Conservation (phyloP, 2,888 invertebrate species). For the Drosophila pegasa region DNA sequence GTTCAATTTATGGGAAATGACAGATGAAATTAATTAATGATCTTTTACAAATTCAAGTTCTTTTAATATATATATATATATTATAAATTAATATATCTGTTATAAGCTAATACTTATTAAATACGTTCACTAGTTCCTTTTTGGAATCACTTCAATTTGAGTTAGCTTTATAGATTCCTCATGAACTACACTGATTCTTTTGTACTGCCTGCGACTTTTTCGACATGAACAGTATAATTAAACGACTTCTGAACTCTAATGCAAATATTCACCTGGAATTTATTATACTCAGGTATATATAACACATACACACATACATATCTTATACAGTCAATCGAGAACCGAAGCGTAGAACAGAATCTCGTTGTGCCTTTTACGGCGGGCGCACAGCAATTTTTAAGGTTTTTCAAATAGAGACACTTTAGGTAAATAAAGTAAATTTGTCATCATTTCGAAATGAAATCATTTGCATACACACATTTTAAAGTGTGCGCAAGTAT, state of each 20-base stretch:
- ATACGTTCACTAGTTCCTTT: too few relatives aligned
- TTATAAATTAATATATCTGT: too few relatives aligned
- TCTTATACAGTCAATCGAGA: constrained; percentile 3
- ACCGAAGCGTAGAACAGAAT: constrained; percentile 1
- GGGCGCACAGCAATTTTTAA: constrained; percentile 10
- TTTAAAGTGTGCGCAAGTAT: not conserved
- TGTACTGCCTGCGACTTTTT: not conserved
- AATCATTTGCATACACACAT: constrained; percentile 24
- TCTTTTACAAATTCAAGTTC: too few relatives aligned
- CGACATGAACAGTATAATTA: not conserved
- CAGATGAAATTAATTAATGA: too few relatives aligned
- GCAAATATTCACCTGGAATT: constrained; percentile 1
- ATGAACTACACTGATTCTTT: not conserved
- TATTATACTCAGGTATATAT: not conserved
- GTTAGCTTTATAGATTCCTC: not conserved
- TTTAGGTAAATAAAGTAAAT: constrained; percentile 1
- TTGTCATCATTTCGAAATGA: constrained; percentile 25
- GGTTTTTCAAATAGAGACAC: constrained; percentile 4
- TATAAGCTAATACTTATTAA: too few relatives aligned
- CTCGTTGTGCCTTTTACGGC: constrained; percentile 4
- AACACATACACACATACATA: not conserved
- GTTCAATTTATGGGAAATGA: too few relatives aligned
- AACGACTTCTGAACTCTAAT: not conserved
- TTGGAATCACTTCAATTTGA: not conserved
- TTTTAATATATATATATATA: too few relatives aligned